phyloP scores from a whole-genome alignment of 1,140 invertebrate species.

The Leptoteleia sp. region DNA sequence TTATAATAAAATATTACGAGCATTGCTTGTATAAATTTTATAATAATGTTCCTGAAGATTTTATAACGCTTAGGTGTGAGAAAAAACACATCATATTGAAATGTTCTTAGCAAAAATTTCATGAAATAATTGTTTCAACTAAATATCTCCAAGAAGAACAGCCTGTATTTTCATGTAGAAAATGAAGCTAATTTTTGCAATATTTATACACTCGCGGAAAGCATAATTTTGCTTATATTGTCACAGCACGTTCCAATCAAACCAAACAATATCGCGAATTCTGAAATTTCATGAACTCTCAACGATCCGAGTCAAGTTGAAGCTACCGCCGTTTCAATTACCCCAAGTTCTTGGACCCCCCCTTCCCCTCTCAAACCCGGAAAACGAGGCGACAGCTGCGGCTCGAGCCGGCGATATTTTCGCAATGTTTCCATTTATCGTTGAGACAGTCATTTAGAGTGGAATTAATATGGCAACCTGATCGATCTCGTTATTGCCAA shows the following conservation, averaged over 20 bases:
- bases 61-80: no score
- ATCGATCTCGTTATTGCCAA: slow-evolving; percentile 65
- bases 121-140: no score
- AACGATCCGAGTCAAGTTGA: slow-evolving; percentile 49
- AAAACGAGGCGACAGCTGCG: slow-evolving; percentile 62
- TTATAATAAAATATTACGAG: no score
- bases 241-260: slow-evolving; percentile 14
- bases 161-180: slow-evolving; percentile 41
- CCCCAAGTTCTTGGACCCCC: slow-evolving; percentile 14
- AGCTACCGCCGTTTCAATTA: slow-evolving; percentile 61
- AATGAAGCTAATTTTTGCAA: slow-evolving; percentile 29
- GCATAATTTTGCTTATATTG: slow-evolving; percentile 18
- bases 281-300: slow-evolving; percentile 50
- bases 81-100: no score
- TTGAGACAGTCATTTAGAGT: slow-evolving; percentile 57
- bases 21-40: no score
- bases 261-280: slow-evolving; percentile 26
- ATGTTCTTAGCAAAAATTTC: no score
- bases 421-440: slow-evolving; percentile 68
- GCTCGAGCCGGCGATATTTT: slow-evolving; percentile 60
- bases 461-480: slow-evolving; percentile 61
- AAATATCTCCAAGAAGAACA: no score
- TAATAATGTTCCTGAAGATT: no score
- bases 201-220: slow-evolving; percentile 35
- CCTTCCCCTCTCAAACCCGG: slow-evolving; percentile 12